phyloP scores from a whole-genome alignment of 2,113 vertebrate genomes.

The Prinia subflava region DNA sequence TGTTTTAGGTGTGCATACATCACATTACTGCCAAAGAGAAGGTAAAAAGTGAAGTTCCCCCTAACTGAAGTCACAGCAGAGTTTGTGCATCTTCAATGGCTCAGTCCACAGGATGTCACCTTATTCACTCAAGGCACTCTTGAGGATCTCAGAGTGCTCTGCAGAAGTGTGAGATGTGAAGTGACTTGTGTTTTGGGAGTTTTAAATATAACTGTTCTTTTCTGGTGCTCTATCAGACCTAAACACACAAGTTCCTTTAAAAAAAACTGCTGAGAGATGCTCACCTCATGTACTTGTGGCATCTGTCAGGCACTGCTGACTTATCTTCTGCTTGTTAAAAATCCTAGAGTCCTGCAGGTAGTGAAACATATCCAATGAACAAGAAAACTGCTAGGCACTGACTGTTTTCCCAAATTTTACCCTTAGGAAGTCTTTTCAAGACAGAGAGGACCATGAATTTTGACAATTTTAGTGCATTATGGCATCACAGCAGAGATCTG shows the following conservation, averaged over 20 bases:
- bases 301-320: background rate
- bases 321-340: background rate
- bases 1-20: fast-evolving
- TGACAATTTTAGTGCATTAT: background rate
- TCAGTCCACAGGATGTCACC: background rate
- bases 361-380: background rate
- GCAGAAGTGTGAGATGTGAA: background rate
- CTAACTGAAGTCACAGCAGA: background rate
- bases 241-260: background rate
- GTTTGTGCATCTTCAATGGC: background rate
- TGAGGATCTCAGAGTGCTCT: background rate
- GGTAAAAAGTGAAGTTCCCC: background rate
- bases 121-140: background rate
- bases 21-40: background rate
- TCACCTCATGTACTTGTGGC: background rate
- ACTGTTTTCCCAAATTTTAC: background rate
- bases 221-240: background rate
- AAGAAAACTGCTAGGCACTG: background rate
- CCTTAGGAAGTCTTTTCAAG: background rate
- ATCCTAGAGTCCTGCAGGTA: background rate
- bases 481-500: background rate
- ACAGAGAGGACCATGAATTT: background rate
- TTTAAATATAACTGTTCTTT: background rate
- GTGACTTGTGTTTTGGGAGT: background rate
- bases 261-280: background rate